These are phyloP conservation scores for Trichomycterus rosablanca DNA, from an alignment of 2,113 vertebrate species.

Conservation along the genomic window DNA sequence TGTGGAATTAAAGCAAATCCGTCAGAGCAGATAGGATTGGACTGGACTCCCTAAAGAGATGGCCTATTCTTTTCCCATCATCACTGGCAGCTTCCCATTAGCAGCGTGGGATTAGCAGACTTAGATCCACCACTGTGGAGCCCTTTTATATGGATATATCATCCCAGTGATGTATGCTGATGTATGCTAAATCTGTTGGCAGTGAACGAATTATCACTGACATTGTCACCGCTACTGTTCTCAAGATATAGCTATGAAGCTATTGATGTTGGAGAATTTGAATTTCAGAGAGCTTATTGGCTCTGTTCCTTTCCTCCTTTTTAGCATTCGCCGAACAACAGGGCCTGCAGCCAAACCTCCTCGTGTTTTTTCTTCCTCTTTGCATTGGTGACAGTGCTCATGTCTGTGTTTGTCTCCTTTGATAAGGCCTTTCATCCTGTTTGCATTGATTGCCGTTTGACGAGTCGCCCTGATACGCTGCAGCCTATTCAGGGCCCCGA, in stretches of 20 bases:
- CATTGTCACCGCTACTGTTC: conserved; percentile 36
- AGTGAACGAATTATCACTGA: conserved; percentile 18
- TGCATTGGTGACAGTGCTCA: conserved; percentile 52
- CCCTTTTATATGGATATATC: conserved; percentile 35
- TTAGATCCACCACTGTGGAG: conserved; percentile 32
- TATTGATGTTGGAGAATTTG: conserved; percentile 48
- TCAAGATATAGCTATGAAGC: conserved; percentile 46
- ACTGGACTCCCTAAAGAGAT: conserved; percentile 45
- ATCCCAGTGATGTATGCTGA: conserved; percentile 33
- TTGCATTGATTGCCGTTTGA: conserved; percentile 72
- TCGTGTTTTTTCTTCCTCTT: conserved; percentile 17
- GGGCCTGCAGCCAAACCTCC: conserved; percentile 47
- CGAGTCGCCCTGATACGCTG: conserved; percentile 67
- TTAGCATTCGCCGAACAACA: conserved; percentile 38
- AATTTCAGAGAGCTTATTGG: conserved; percentile 52
- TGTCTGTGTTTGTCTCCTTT: conserved; percentile 69
- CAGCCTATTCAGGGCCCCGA: conserved; percentile 59
- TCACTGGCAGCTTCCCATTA: conserved; percentile 31
- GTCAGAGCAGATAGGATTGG: conserved; percentile 51
- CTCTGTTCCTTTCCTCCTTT: conserved; percentile 33
- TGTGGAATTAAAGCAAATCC: conserved; percentile 55
- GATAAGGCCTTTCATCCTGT: conserved; percentile 70
- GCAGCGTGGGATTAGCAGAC: conserved; percentile 38
- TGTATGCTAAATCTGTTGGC: conserved; percentile 37
- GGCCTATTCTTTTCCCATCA: conserved; percentile 40